phyloP scores from a whole-genome alignment of 2,113 vertebrate species.

The Corythornis madagascariensis region DNA sequence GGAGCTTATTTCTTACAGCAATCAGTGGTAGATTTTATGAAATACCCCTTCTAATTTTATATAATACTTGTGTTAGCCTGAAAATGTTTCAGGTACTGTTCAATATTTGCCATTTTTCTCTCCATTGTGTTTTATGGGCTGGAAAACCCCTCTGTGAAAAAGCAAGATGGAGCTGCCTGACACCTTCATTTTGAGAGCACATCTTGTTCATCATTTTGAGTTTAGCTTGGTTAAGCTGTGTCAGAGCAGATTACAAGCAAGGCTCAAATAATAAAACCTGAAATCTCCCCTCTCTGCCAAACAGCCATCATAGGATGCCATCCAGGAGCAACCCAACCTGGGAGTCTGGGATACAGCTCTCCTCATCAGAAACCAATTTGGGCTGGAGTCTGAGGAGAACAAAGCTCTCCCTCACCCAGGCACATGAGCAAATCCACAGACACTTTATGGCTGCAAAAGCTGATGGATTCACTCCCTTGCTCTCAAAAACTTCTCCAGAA shows the following conservation, averaged over 20 bases:
- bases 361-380: constrained; percentile 37
- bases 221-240: constrained; percentile 48
- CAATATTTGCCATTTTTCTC: background rate
- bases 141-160: background rate
- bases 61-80: background rate
- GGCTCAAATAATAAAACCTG: constrained; percentile 54
- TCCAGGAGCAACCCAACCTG: constrained; percentile 31
- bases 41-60: background rate
- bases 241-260: constrained; percentile 64
- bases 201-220: background rate
- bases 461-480: constrained; percentile 18
- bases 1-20: background rate
- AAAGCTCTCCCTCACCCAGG: background rate
- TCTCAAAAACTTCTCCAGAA: constrained; percentile 2
- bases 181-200: constrained; percentile 11
- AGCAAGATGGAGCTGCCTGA: background rate
- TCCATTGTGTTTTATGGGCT: background rate
- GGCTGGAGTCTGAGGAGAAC: constrained; percentile 23
- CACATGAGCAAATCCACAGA: constrained; percentile 10
- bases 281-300: constrained; percentile 44
- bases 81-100: background rate
- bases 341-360: constrained; percentile 37
- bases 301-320: constrained; percentile 23
- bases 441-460: background rate
- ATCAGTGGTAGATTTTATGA: background rate